Evolutionary conservation across 2,888 invertebrate genomes (phyloP).

Genomic region (Gisinianus flammeolus): DNA sequence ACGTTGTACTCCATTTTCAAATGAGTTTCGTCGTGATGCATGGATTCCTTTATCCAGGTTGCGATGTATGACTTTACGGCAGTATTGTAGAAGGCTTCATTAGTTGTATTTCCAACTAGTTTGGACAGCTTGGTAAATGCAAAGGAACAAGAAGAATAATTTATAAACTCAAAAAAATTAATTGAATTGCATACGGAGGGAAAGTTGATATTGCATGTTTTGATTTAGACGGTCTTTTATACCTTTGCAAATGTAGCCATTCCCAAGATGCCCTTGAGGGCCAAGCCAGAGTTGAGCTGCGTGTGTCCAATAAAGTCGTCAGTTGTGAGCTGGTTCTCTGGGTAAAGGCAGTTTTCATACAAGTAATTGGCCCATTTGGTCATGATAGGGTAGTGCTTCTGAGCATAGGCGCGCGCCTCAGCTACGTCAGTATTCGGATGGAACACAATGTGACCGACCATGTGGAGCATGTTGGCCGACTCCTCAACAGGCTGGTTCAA

Average conservation of each 20-base stretch:
- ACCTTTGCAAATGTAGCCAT: constrained; percentile 51
- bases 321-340: constrained; percentile 53
- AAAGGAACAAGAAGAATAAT: too few relatives aligned
- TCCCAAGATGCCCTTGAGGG: constrained; percentile 53
- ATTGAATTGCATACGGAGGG: too few relatives aligned
- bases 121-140: constrained; percentile 43
- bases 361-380: constrained; percentile 50
- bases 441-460: constrained; percentile 48
- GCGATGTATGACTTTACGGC: constrained; percentile 37
- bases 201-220: too few relatives aligned
- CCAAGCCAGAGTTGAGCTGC: constrained; percentile 54
- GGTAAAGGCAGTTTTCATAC: constrained; percentile 51
- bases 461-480: constrained; percentile 52
- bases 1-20: constrained; percentile 57
- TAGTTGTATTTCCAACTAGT: constrained; percentile 40
- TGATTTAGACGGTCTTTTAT: too few relatives aligned
- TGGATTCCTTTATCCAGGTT: constrained; percentile 47
- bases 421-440: constrained; percentile 39
- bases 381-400: constrained; percentile 43
- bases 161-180: too few relatives aligned
- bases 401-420: constrained; percentile 38
- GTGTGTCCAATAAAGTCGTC: constrained; percentile 56
- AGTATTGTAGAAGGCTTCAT: constrained; percentile 42
- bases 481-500: constrained; percentile 56
- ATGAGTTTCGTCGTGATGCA: constrained; percentile 45